phyloP scores from a whole-genome alignment of 1,140 invertebrate genomes.

The Battus philenor region DNA sequence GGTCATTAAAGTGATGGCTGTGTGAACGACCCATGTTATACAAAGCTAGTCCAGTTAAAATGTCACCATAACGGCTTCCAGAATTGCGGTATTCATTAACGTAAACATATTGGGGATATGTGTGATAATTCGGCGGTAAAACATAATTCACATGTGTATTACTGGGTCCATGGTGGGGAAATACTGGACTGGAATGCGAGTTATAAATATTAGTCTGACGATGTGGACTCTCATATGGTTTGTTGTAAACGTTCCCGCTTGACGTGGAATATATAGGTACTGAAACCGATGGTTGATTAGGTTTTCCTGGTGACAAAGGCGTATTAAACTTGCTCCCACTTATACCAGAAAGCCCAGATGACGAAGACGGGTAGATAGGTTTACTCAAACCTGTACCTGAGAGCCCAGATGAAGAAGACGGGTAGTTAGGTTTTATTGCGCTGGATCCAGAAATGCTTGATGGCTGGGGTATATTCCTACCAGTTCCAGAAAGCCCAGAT shows the following conservation, averaged over 20 bases:
- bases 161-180: constrained; percentile 8
- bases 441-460: constrained; percentile 25
- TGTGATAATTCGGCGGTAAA: constrained; percentile 37
- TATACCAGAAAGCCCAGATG: constrained; percentile 15
- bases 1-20: constrained; percentile 42
- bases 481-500: constrained; percentile 18
- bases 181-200: constrained; percentile 19
- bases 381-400: not conserved
- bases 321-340: constrained; percentile 19
- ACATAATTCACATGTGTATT: constrained; percentile 16
- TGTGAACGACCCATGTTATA: constrained; percentile 61
- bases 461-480: constrained; percentile 8
- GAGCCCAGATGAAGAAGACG: constrained; percentile 11
- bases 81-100: constrained; percentile 58
- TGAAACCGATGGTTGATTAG: constrained; percentile 21
- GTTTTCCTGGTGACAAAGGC: constrained; percentile 27
- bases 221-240: constrained; percentile 15
- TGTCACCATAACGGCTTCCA: constrained; percentile 47
- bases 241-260: not conserved
- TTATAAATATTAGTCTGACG: constrained; percentile 24
- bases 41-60: constrained; percentile 57
- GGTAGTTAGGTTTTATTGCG: constrained; percentile 15
- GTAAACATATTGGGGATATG: constrained; percentile 55
- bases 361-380: constrained; percentile 13
- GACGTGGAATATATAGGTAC: constrained; percentile 3